Evolutionary conservation across 1,140 invertebrate genomes (phyloP).

Genomic region (Limonius californicus): DNA sequence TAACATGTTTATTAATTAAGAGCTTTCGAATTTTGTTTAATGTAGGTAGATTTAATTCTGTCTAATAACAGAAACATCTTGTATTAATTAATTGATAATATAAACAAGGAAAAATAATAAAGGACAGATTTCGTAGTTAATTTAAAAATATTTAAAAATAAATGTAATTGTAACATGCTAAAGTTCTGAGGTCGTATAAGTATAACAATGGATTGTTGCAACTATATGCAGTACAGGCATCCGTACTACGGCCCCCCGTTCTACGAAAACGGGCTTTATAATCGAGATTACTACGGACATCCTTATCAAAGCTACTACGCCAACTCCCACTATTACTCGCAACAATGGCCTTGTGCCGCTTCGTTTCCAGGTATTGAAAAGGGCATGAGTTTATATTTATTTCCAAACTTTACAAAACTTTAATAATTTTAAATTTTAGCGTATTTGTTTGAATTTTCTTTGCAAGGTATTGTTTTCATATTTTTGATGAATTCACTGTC

Average conservation of each 20-base stretch:
- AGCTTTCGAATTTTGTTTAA: no score
- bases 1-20: no score
- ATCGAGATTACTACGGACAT: slow-evolving; percentile 48
- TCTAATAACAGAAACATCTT: no score
- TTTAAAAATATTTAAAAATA: not conserved
- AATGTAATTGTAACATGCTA: no score
- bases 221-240: slow-evolving; percentile 49
- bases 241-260: slow-evolving; percentile 44
- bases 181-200: no score
- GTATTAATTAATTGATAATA: no score
- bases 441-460: no score
- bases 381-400: slow-evolving; percentile 12
- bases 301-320: slow-evolving; percentile 38
- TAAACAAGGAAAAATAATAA: not conserved
- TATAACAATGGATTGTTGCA: slow-evolving; percentile 53
- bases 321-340: slow-evolving; percentile 37
- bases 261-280: slow-evolving; percentile 27
- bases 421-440: not conserved
- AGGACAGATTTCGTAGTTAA: not conserved
- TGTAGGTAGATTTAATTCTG: no score
- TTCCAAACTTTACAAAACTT: slow-evolving; percentile 2
- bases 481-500: no score
- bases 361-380: slow-evolving; percentile 35
- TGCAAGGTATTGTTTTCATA: no score
- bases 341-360: slow-evolving; percentile 36